Evolutionary conservation across 2,888 invertebrate species (phyloP), one percentile per base, ranked within the genome.

Genomic region (Acronicta aceris): DNA sequence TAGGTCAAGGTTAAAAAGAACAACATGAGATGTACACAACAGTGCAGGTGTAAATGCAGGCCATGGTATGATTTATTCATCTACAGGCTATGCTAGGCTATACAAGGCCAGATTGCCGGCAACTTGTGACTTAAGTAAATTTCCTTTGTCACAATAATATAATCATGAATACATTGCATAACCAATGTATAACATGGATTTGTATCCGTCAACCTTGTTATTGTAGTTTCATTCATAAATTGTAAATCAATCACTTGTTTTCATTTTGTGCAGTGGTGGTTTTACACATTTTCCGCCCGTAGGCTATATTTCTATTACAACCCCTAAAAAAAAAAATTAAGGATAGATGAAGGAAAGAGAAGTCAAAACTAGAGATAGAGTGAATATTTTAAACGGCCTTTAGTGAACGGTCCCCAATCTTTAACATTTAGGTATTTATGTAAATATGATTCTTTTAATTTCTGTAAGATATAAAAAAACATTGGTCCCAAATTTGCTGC

Each of bases 91-190:
- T 62, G 66, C 81, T 9, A 30, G 9, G 9, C 80, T 57, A 64
- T 61, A 67, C 81, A 81, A 86, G 87, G 86, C 77, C 82, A 61
- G 46, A 42, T 69, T 59, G 47, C 56, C 57, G 60, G 51, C 72
- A 70, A 49, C 41, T 30, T 30, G 36, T 72, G 59, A 68, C 60
- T 67, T 74, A 3, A 73, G 75, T 74, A 62, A 53, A 52, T 65
- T 54, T 47, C 71, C 60, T 51, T 51, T 63, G 66, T 68, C 38
- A 21, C 21, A 21, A 13, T n/a, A n/a, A n/a, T 6, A 36, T 62
- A 75, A 65, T 67, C 60, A 48, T 59, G 69, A 66, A 69, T 65
- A 53, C 10, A 64, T 67, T 70, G 54, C 47, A 46, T 53, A 67
- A 21, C 10, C 0, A 30, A 30, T 30, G 30, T 40, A 30, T 52